These are phyloP conservation scores for Osmerus eperlanus DNA, from an alignment of 2,113 vertebrate genomes.

Conservation along the genomic window DNA sequence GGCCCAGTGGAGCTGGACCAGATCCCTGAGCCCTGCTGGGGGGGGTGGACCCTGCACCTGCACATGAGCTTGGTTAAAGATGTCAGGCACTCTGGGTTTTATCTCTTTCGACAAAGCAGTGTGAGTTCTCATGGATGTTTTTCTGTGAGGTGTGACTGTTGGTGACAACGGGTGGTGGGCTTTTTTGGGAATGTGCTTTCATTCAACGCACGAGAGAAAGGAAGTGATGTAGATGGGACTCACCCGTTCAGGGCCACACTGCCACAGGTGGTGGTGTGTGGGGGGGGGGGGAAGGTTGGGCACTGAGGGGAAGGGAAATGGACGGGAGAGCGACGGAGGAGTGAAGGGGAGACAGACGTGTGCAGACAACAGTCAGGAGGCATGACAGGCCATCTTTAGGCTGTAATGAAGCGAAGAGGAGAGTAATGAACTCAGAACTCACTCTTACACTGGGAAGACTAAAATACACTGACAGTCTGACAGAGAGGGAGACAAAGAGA, in stretches of 20 bases:
- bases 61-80: neutral
- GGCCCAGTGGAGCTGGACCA: conserved; percentile 34
- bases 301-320: neutral
- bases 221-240: neutral
- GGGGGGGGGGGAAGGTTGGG: too few relatives aligned
- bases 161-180: neutral
- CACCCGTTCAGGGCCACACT: too few relatives aligned
- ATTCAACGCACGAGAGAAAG: neutral
- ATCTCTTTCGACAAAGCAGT: too few relatives aligned
- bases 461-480: conserved; percentile 41
- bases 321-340: neutral
- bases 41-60: too few relatives aligned
- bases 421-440: conserved; percentile 58
- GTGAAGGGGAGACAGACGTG: neutral
- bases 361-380: neutral
- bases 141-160: neutral
- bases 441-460: conserved; percentile 21
- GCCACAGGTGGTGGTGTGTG: too few relatives aligned
- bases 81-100: neutral
- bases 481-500: neutral
- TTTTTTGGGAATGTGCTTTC: neutral
- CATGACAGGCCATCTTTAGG: conserved; percentile 65
- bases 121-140: too few relatives aligned
- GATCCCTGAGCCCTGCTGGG: conserved; percentile 11
- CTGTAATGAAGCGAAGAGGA: conserved; percentile 66